These are phyloP conservation scores for Mantis religiosa DNA, from an alignment of 2,888 invertebrate species.

Conservation along the genomic window DNA sequence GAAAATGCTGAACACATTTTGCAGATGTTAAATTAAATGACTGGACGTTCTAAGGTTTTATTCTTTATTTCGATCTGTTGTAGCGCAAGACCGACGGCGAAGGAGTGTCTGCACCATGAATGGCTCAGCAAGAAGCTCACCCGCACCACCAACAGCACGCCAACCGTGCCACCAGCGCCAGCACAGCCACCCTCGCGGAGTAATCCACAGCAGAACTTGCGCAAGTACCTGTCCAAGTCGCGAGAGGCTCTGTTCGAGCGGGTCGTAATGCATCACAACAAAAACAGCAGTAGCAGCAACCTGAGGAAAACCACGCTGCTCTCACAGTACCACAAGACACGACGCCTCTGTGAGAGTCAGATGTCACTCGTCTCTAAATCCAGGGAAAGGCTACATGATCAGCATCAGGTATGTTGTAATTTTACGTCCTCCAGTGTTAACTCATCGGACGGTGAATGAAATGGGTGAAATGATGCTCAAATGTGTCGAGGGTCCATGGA, in stretches of 20 bases:
- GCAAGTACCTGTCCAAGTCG: constrained; percentile 50
- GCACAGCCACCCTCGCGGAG: neutral
- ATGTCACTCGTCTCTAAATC: constrained; percentile 44
- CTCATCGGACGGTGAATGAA: no score
- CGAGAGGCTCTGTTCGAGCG: constrained; percentile 50
- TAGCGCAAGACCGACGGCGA: constrained; percentile 50
- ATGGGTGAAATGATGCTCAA: no score
- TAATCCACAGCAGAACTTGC: constrained; percentile 37
- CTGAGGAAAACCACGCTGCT: constrained; percentile 27
- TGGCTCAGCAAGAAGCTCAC: constrained; percentile 46
- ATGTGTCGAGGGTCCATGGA: no score
- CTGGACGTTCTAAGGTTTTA: no score
- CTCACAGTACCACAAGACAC: constrained; percentile 32
- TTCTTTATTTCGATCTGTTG: no score
- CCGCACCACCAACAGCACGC: neutral
- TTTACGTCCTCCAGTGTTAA: no score
- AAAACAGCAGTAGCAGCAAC: constrained; percentile 35
- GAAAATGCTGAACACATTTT: no score
- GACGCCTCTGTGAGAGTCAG: constrained; percentile 47
- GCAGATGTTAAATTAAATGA: no score
- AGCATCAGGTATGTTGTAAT: constrained; percentile 9
- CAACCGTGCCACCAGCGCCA: neutral
- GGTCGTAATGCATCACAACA: constrained; percentile 44
- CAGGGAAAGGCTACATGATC: constrained; percentile 36
- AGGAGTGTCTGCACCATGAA: constrained; percentile 55